Evolutionary conservation across 2,797 vertebrate species (phyloP).

Genomic region (Zalophus californianus): DNA sequence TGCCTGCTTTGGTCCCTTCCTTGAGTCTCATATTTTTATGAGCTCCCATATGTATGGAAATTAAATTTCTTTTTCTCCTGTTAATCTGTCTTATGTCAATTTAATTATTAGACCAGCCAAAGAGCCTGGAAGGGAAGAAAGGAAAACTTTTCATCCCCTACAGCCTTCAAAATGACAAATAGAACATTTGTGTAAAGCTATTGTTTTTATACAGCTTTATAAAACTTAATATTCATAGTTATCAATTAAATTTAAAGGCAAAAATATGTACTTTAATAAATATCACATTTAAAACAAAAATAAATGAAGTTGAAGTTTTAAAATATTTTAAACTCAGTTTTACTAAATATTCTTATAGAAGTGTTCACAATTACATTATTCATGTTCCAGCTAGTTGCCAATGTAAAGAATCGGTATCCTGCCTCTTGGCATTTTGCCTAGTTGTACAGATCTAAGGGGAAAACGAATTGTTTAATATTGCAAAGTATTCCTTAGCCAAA

Average conservation of each 20-base stretch:
- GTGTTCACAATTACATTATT: not conserved
- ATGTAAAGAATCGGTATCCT: not conserved
- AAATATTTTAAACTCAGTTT: slow-evolving; percentile 9
- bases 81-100: not conserved
- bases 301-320: not conserved
- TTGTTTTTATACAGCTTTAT: not conserved
- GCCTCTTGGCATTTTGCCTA: not conserved
- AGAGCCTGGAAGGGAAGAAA: not conserved
- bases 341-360: not conserved
- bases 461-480: slow-evolving; percentile 45
- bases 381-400: not conserved
- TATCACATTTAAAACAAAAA: not conserved
- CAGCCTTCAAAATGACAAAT: not conserved
- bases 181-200: not conserved
- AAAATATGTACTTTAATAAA: not conserved
- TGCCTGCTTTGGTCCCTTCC: not conserved
- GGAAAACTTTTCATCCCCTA: not conserved
- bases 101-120: not conserved
- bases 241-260: slow-evolving; percentile 24
- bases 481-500: not conserved
- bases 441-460: not conserved
- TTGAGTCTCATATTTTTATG: not conserved
- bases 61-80: not conserved
- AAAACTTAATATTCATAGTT: not conserved
- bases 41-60: not conserved